Evolutionary conservation across 2,113 vertebrate genomes (phyloP).

Genomic region (Lycocorax pyrrhopterus): DNA sequence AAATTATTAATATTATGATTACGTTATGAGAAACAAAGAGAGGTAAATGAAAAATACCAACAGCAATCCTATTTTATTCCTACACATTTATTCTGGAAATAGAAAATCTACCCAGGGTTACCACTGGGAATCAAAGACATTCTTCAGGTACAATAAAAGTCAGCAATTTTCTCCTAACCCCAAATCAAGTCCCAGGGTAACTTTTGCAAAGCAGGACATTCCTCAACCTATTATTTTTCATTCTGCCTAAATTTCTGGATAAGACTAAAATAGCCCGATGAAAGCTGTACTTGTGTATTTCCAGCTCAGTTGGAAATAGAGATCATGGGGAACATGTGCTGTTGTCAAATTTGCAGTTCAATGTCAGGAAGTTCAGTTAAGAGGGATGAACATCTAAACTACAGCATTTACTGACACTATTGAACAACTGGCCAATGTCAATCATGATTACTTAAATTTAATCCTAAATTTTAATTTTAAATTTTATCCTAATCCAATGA

Average conservation of each 20-base stretch:
- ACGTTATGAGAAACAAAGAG: neutral
- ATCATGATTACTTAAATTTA: neutral
- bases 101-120: neutral
- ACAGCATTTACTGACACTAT: neutral
- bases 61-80: neutral
- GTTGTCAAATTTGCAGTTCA: neutral
- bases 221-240: neutral
- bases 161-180: neutral
- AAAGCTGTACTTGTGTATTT: neutral
- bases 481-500: neutral
- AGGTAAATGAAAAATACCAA: neutral
- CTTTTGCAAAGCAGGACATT: neutral
- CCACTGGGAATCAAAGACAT: neutral
- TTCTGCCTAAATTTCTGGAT: neutral
- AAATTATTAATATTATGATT: neutral
- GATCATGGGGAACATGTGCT: neutral
- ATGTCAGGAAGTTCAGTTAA: neutral
- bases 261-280: neutral
- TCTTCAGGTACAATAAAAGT: neutral
- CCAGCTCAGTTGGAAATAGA: neutral
- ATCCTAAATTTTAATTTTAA: too few species aligned
- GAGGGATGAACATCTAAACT: neutral
- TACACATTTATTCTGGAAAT: neutral
- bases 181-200: constrained; percentile 10
- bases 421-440: neutral